Percentiles rank a stretch among this genome's conserved stretches.
Conservation (phyloP, 2,113 vertebrate genomes). For the Neofelis nebulosa region DNA sequence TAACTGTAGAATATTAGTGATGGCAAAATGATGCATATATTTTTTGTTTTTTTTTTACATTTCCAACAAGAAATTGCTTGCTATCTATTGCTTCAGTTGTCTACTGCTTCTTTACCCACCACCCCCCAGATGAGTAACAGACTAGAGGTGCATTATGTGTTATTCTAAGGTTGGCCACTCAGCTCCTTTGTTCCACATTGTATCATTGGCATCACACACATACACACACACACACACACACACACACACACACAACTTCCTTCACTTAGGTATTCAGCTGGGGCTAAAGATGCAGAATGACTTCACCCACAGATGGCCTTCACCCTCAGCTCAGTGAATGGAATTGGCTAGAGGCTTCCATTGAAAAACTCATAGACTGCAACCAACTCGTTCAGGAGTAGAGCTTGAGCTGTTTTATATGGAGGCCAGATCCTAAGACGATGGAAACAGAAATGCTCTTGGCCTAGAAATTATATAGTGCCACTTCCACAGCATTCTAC, state of each 20-base stretch:
- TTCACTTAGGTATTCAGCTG: neutral
- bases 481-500: neutral
- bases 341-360: rapidly evolving
- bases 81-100: neutral
- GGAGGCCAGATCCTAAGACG: neutral
- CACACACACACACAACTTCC: neutral
- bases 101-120: neutral
- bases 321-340: neutral
- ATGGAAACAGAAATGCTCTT: neutral
- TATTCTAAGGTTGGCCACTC: neutral
- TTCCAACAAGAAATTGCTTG: neutral
- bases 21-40: neutral
- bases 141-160: neutral
- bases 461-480: neutral
- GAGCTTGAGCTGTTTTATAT: neutral
- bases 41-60: neutral
- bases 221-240: neutral
- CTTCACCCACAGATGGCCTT: neutral
- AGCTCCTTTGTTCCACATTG: neutral
- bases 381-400: neutral
- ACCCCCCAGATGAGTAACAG: neutral
- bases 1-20: neutral
- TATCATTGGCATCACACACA: neutral
- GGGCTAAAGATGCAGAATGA: rapidly evolving
- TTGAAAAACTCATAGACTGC: rapidly evolving